Base-by-base conservation (phyloP, 2,113 vertebrate genomes). In the Pontoporia blainvillei region DNA sequence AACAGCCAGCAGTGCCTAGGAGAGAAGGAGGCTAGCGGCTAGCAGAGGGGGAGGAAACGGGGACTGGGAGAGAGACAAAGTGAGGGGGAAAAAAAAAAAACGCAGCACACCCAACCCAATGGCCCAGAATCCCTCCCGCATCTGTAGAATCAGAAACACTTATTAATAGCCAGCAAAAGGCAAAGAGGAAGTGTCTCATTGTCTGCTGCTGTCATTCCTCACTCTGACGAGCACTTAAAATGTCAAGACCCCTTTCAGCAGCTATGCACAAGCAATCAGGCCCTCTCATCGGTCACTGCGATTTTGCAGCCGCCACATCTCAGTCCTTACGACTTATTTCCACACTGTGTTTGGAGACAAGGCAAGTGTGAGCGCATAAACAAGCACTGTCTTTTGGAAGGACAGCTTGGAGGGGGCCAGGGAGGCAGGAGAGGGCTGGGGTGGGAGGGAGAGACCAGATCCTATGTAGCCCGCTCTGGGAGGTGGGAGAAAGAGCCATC, bases 171-270 rank as follows among this genome's bases (percentile, higher is more conserved):
- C 27, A 91, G 97, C 96, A 96, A 97, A 97, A 97, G 98, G 97
- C 96, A 97, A 97, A 97, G 96, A 93, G 97, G 98, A 98, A 98
- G 98, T 94, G 98, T 98, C 98, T 98, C 98, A 95, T 86, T 97
- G 98, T 98, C 98, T 98, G 97, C 91, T 8, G 97, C 98, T 98
- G 98, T 98, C 98, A 99, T 98, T 98, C 98, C 94, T 98, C 98
- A 98, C 98, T 97, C 98, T 99, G 98, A 98, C 94, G 98, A 98
- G 98, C 99, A 98, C 98, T 99, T 98, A 98, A 98, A 75, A 98
- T 98, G 98, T 98, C 98, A 85, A 93, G 98, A 98, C 98, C 99
- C 99, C 98, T 98, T 99, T 99, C 98, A 99, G 98, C 98, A 98
- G 98, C 98, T 94, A 96, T 97, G 72, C 86, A 27, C 98, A 97